These are phyloP conservation scores for Gallinago undulata DNA, from an alignment of 2,113 vertebrate genomes.

Conservation along the genomic window DNA sequence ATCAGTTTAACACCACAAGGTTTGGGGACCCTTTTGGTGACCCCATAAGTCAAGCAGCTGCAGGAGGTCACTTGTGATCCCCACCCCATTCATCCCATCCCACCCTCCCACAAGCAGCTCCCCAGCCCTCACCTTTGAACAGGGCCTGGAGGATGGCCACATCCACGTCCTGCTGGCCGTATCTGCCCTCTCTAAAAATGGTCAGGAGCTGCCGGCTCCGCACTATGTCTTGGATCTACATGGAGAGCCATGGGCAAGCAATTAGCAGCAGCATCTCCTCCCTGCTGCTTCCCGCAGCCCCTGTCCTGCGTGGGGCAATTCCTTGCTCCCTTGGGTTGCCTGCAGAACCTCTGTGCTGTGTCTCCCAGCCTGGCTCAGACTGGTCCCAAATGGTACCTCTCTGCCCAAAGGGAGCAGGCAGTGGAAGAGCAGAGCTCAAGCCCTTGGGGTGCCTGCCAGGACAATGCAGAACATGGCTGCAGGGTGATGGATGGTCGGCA, in stretches of 20 bases:
- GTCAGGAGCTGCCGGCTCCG: conserved; percentile 85
- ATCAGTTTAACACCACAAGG: neutral
- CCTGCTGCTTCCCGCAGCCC: neutral
- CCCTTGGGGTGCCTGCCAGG: neutral
- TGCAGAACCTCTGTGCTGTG: neutral
- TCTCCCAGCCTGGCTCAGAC: fast-evolving
- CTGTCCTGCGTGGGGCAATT: neutral
- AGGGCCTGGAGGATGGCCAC: conserved; percentile 94
- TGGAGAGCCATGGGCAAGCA: neutral
- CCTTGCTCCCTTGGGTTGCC: fast-evolving
- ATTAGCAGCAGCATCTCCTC: neutral
- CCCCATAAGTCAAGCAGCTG: neutral
- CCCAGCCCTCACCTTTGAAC: conserved; percentile 84
- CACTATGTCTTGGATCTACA: conserved; percentile 94
- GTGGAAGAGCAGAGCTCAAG: neutral
- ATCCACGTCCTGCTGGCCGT: conserved; percentile 85
- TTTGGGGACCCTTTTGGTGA: neutral
- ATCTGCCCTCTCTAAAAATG: conserved; percentile 85
- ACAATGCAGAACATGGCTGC: neutral
- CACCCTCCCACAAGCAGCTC: neutral
- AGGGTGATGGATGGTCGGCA: fast-evolving
- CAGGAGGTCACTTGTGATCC: neutral
- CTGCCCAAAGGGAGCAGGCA: neutral
- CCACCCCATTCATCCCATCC: neutral
- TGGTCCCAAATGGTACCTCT: neutral